phyloP scores from a whole-genome alignment of 30 jellyfish, hydroid and myxozoan species.

The Chironex yamaguchii region DNA sequence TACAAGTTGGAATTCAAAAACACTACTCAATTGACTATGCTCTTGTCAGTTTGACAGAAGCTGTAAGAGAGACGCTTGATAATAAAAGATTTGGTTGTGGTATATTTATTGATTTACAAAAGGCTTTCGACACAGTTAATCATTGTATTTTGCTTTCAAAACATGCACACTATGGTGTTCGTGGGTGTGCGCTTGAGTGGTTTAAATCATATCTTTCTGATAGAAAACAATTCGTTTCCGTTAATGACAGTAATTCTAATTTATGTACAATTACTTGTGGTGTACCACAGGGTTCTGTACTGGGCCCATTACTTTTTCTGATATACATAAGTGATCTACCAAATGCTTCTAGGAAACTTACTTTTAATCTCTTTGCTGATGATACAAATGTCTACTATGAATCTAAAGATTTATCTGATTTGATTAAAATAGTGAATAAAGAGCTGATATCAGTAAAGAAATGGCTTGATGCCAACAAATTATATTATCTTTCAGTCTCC shows the following conservation, averaged over 20 bases:
- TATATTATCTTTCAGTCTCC: too few relatives aligned
- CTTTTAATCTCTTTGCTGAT: too few relatives aligned
- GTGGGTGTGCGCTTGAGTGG: constrained; percentile 57
- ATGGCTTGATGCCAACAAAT: too few relatives aligned
- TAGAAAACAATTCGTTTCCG: constrained; percentile 64
- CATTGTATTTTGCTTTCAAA: constrained; percentile 48
- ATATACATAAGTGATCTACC: too few relatives aligned
- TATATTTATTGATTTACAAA: constrained; percentile 61
- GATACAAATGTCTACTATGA: too few relatives aligned
- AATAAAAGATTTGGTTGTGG: constrained; percentile 67
- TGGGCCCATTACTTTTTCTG: too few relatives aligned
- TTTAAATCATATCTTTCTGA: constrained; percentile 67
- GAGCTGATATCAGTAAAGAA: too few relatives aligned
- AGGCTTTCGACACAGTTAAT: constrained; percentile 67
- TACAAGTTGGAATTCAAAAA: constrained; percentile 72
- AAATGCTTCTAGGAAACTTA: too few relatives aligned
- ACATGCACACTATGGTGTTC: constrained; percentile 69
- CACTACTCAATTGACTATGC: constrained; percentile 68
- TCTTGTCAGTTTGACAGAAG: constrained; percentile 63
- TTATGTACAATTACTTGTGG: constrained; percentile 44
- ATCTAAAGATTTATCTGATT: too few relatives aligned
- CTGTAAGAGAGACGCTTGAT: constrained; percentile 57
- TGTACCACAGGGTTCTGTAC: constrained; percentile 77
- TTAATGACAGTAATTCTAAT: constrained; percentile 55
- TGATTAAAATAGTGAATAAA: too few relatives aligned